These are phyloP conservation scores for Exocentrus adspersus DNA, from an alignment of 2,888 invertebrate species.

Conservation along the genomic window DNA sequence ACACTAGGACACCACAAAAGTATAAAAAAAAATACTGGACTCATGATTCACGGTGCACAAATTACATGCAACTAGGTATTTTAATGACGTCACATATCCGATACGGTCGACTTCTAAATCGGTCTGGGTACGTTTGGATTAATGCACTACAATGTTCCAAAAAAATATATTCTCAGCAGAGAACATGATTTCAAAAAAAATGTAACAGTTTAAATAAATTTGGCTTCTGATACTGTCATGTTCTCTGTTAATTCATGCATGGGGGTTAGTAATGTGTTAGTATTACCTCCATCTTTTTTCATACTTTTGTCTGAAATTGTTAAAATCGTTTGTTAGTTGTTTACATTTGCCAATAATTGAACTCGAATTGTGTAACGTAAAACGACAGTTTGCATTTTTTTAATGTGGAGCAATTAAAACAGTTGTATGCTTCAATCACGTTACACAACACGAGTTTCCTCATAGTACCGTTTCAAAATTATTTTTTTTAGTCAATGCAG, in stretches of 20 bases:
- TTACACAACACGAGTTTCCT: no score
- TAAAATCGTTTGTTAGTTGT: conserved; percentile 28
- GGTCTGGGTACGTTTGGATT: no score
- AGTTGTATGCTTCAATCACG: no score
- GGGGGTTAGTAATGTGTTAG: conserved; percentile 38
- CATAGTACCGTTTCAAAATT: no score
- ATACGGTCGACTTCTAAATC: no score
- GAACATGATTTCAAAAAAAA: conserved; percentile 27
- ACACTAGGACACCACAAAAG: conserved; percentile 34
- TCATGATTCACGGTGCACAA: conserved; percentile 9
- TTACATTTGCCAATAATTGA: neutral
- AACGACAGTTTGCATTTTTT: no score
- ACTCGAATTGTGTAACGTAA: neutral
- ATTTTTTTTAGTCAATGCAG: no score
- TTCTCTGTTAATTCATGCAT: conserved; percentile 43
- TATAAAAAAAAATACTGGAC: conserved; percentile 37
- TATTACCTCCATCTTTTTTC: conserved; percentile 80
- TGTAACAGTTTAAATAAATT: neutral
- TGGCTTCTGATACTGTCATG: conserved; percentile 19
- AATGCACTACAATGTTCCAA: no score
- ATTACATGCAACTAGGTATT: conserved; percentile 15
- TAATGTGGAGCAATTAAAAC: no score
- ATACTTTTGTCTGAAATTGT: conserved; percentile 76
- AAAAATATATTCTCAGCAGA: neutral
- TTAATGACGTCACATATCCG: no score